Base-by-base conservation (phyloP, 2,797 vertebrate genomes). In the Xenopus petersii region DNA sequence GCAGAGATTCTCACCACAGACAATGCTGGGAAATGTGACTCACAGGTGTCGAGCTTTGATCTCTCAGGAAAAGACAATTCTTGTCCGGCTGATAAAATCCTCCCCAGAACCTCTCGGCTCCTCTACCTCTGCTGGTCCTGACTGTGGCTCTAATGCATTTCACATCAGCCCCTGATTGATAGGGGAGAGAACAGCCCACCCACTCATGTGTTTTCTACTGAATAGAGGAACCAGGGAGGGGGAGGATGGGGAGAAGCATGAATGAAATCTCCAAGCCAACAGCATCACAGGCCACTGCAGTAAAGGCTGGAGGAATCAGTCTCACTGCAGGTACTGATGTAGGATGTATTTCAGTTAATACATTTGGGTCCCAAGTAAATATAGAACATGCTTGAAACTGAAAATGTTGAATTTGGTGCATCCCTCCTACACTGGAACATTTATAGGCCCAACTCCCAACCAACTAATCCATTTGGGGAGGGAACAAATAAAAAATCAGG, bases 211-310 rank as follows among this genome's bases (percentile, higher is more conserved):
- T 16, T 55, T 55, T 30, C 26, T 55, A 55, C 51, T 55, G 51
- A 55, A 55, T 55, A 55, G 51, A 55, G 51, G 12, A 13, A 55
- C 5, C 2, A 10, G 5, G 15, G 12, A 16, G 51, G 15, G 15
- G 51, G 12, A 55, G 26, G 26, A 30, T 30, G 26, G 26, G 15
- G 15, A 55, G 51, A 55, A 16, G 15, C 15, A 55, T 55, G 51
- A 55, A 55, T 55, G 51, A 55, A 55, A 55, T 55, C 51, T 55
- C 51, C 51, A 55, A 55, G 51, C 51, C 51, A 13, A 55, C 51
- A 55, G 51, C 51, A 55, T 55, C 51, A 55, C 51, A 54, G 51
- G 4, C 51, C 51, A 54, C 51, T 54, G 51, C 51, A 54, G 51
- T 48, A 7, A 48, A 12, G 47, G 47, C 6, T 48, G 47, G 47